Percentiles rank a stretch among this genome's conserved stretches.
Evolutionary conservation across 2,888 invertebrate species (phyloP).

Genomic region (Sicus ferrugineus): DNA sequence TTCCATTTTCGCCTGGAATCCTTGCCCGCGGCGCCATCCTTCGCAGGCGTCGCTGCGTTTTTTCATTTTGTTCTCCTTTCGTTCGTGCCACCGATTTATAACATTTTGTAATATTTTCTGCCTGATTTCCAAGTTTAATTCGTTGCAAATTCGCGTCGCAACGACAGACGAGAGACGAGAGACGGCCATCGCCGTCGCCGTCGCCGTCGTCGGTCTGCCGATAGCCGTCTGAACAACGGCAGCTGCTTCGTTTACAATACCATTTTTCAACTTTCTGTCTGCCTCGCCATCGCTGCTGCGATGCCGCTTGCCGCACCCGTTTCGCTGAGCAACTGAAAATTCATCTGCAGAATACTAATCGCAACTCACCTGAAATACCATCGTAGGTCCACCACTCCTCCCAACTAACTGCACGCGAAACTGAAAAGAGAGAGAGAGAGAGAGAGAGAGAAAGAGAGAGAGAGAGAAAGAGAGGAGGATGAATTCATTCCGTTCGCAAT

Average conservation of each 20-base stretch:
- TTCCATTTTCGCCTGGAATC: not conserved
- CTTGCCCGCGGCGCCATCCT: not conserved
- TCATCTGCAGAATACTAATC: not conserved
- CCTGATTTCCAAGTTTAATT: constrained; percentile 33
- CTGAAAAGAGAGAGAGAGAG: constrained; percentile 47
- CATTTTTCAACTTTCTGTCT: not conserved
- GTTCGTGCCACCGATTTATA: not conserved
- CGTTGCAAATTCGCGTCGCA: constrained; percentile 26
- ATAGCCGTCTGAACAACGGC: no score
- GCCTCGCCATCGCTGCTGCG: not conserved
- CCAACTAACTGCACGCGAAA: constrained; percentile 72
- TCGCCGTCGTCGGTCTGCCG: not conserved
- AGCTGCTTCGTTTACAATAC: not conserved
- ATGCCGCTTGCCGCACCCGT: not conserved
- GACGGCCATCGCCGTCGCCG: not conserved
- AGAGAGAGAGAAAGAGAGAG: no score
- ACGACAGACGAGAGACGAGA: not conserved
- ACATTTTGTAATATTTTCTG: constrained; percentile 5
- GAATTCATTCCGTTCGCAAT: no score
- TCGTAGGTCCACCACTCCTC: constrained; percentile 97
- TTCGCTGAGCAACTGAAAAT: not conserved
- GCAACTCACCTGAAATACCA: constrained; percentile 86
- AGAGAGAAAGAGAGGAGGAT: no score
- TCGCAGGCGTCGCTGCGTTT: not conserved
- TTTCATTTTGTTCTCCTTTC: not conserved